Conservation (phyloP, 2,113 vertebrate species). For the Monarcha castaneiventris region DNA sequence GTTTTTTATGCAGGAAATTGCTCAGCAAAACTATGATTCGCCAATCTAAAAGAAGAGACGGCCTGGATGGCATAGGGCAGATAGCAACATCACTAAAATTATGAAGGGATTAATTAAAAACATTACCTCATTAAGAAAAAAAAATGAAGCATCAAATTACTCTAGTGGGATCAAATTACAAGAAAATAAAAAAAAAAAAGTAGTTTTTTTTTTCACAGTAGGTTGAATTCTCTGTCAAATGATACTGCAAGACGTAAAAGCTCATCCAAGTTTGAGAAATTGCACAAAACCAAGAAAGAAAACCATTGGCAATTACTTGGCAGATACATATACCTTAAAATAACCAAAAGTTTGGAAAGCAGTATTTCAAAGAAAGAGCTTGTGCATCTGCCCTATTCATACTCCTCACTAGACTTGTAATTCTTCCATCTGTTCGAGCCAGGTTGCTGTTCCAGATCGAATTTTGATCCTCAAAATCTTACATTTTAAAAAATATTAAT, state of each 20-base stretch:
- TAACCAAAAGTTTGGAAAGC: neutral
- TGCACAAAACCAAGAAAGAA: neutral
- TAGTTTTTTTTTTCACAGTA: neutral
- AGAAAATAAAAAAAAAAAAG: neutral
- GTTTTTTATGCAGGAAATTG: neutral
- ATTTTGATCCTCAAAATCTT: neutral
- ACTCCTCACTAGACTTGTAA: neutral
- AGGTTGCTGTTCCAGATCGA: neutral
- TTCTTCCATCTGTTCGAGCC: neutral
- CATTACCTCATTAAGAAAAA: neutral
- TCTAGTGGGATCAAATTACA: neutral
- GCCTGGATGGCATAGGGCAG: neutral
- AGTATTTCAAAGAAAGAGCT: neutral
- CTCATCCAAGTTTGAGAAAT: neutral
- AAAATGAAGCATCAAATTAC: neutral
- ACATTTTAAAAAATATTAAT: neutral
- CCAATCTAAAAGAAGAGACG: neutral
- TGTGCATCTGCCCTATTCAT: neutral
- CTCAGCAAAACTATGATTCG: neutral
- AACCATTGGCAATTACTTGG: neutral
- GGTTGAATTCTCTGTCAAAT: neutral
- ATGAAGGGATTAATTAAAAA: neutral
- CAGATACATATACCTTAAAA: neutral
- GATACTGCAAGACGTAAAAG: neutral
- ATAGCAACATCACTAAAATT: neutral